A percentile compares a stretch with the other conserved stretches of the same genome.
phyloP scores from a whole-genome alignment of 2,797 vertebrate species.

The Sorex maritimensis region DNA sequence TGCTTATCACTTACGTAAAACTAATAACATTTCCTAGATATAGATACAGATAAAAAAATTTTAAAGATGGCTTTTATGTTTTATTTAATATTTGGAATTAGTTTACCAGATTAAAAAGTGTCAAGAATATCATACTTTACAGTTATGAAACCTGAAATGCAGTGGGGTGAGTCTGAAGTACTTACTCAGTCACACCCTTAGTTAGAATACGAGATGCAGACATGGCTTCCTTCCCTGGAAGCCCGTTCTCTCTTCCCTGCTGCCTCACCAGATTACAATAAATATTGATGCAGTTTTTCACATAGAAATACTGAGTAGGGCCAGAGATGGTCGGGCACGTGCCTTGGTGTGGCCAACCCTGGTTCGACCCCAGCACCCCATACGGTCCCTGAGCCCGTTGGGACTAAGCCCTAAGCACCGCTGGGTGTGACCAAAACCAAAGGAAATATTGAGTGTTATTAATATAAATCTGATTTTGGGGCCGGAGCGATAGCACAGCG shows the following conservation, averaged over 20 bases:
- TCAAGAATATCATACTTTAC: neutral
- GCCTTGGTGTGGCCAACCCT: too few relatives aligned
- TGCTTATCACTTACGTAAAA: neutral
- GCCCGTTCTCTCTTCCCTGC: neutral
- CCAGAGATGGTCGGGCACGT: too few relatives aligned
- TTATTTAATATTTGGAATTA: conserved; percentile 58
- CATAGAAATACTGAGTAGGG: neutral
- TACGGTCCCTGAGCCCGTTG: too few relatives aligned
- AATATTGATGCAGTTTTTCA: neutral
- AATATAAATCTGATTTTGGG: too few relatives aligned
- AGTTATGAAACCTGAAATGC: conserved; percentile 17
- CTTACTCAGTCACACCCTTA: neutral
- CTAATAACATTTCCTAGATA: neutral
- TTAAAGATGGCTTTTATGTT: conserved; percentile 40
- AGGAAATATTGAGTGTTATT: too few relatives aligned
- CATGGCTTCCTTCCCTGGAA: neutral
- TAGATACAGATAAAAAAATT: neutral
- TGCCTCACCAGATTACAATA: neutral
- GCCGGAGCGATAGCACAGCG: too few relatives aligned
- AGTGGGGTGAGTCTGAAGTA: neutral
- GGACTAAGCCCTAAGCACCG: too few relatives aligned
- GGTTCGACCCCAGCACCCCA: too few relatives aligned
- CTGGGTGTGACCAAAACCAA: too few relatives aligned
- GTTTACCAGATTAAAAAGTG: conserved; percentile 14
- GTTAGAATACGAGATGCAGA: neutral